Percentiles rank a stretch among this genome's conserved stretches.
These are phyloP conservation scores for Muraenolepis orangiensis DNA, from an alignment of 2,797 vertebrate species.

Conservation along the genomic window DNA sequence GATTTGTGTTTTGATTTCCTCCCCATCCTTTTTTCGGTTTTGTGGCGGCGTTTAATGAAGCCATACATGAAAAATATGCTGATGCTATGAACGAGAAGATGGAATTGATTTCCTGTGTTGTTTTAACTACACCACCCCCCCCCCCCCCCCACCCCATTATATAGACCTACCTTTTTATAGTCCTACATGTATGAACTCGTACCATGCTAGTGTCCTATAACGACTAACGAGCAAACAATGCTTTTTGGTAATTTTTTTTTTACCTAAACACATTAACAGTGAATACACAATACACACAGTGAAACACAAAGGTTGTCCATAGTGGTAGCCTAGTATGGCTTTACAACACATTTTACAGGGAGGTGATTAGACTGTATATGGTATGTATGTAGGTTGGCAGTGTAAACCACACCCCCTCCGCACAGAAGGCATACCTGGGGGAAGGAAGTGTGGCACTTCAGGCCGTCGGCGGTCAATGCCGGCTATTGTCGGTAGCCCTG, in stretches of 20 bases:
- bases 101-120: not conserved
- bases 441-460: not conserved
- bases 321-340: not conserved
- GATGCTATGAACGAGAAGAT: not conserved
- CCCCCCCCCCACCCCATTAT: not conserved
- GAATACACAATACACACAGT: not conserved
- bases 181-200: not conserved
- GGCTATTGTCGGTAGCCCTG: conserved; percentile 16
- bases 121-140: not conserved
- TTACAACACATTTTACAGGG: not conserved
- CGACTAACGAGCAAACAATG: not conserved
- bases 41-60: not conserved
- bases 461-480: conserved; percentile 4
- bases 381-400: no score
- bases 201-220: not conserved
- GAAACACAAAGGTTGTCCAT: not conserved
- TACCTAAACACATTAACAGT: not conserved
- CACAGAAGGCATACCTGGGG: not conserved
- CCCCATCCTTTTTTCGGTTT: not conserved
- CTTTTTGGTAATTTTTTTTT: not conserved
- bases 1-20: not conserved
- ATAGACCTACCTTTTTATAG: conserved; percentile 1
- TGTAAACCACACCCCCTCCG: not conserved
- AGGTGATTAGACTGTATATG: no score
- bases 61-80: not conserved